phyloP scores from a whole-genome alignment of 2,888 invertebrate species.

The Drosophila mimica region DNA sequence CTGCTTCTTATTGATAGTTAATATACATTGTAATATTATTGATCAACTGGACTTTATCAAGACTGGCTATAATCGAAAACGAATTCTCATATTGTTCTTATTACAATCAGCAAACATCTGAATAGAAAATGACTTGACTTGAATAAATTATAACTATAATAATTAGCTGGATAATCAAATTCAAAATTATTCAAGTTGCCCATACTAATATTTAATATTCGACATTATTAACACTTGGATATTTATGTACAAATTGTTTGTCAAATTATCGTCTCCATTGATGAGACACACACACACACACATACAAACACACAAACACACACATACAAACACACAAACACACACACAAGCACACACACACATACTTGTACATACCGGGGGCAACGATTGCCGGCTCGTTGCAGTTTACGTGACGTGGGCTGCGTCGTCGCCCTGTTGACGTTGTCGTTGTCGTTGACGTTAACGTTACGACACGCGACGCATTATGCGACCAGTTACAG shows the following conservation, averaged over 20 bases:
- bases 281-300: background rate
- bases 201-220: slow-evolving; percentile 5
- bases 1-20: background rate
- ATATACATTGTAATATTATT: background rate
- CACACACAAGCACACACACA: too few relatives aligned
- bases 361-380: background rate
- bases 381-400: slow-evolving; percentile 43
- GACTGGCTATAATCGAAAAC: background rate
- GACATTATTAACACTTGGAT: slow-evolving; percentile 20
- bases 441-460: slow-evolving; percentile 13
- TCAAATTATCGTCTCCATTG: slow-evolving; percentile 36
- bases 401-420: slow-evolving; percentile 64
- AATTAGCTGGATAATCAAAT: too few relatives aligned
- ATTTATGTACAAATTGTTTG: slow-evolving; percentile 43
- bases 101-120: background rate
- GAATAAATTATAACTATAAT: too few relatives aligned
- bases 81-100: background rate
- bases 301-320: background rate
- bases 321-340: background rate
- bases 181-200: slow-evolving; percentile 12
- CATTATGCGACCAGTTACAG: slow-evolving; percentile 62
- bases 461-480: slow-evolving; percentile 73
- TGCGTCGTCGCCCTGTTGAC: slow-evolving; percentile 27
- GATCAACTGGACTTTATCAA: background rate
- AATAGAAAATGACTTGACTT: too few relatives aligned